phyloP scores from a whole-genome alignment of 2,797 vertebrate species.

The Enteromius trimaculatus region DNA sequence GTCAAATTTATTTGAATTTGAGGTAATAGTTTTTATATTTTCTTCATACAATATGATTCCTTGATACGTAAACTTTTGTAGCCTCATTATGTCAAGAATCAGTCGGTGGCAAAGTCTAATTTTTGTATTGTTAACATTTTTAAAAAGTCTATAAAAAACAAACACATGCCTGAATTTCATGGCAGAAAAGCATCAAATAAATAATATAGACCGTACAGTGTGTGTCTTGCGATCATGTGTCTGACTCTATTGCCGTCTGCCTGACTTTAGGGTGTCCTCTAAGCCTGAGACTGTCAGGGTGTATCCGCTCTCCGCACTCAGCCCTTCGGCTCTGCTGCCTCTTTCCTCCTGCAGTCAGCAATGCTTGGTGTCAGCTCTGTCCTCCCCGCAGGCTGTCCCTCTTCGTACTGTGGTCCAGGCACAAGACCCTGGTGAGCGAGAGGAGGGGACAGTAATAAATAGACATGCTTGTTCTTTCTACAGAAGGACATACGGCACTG shows the following conservation, averaged over 20 bases:
- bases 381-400: slow-evolving; percentile 30
- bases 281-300: slow-evolving; percentile 45
- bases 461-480: slow-evolving; percentile 18
- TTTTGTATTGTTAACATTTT: not conserved
- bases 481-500: not conserved
- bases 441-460: not conserved
- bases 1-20: not conserved
- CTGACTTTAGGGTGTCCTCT: slow-evolving; percentile 39
- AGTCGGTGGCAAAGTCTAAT: not conserved
- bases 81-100: not conserved
- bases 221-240: not conserved
- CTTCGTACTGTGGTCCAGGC: slow-evolving; percentile 36
- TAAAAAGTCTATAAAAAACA: not conserved
- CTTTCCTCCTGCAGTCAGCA: slow-evolving; percentile 54
- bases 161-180: not conserved
- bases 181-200: not conserved
- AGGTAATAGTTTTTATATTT: not conserved
- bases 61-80: not conserved
- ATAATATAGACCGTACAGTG: not conserved
- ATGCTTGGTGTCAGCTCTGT: slow-evolving; percentile 43
- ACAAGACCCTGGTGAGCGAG: slow-evolving; percentile 52
- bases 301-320: slow-evolving; percentile 36
- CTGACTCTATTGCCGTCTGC: not conserved
- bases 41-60: not conserved
- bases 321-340: slow-evolving; percentile 28